These are phyloP conservation scores for Lasioglossum calceatum DNA, from an alignment of 2,888 invertebrate genomes.

Conservation along the genomic window DNA sequence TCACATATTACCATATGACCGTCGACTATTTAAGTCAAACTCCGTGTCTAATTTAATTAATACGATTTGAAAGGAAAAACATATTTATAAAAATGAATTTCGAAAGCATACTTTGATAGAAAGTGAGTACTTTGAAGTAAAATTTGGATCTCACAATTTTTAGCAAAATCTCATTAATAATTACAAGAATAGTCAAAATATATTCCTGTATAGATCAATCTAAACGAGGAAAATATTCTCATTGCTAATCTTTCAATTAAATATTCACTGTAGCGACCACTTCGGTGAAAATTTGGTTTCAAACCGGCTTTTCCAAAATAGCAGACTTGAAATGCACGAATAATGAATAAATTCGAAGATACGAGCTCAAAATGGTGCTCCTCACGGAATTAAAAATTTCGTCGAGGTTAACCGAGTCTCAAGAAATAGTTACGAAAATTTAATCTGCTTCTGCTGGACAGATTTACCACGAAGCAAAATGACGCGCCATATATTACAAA, in stretches of 20 bases:
- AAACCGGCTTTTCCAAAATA: neutral
- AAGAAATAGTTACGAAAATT: neutral
- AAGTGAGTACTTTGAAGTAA: neutral
- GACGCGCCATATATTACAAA: neutral
- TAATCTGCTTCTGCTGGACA: neutral
- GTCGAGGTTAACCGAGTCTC: too few species aligned
- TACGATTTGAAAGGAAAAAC: neutral
- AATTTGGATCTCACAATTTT: neutral
- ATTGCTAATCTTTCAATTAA: neutral
- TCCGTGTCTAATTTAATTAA: neutral
- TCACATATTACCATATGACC: neutral
- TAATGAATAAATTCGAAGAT: neutral
- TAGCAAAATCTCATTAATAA: neutral
- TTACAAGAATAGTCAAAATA: neutral
- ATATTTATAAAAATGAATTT: neutral
- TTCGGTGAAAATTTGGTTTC: neutral
- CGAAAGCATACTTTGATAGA: neutral
- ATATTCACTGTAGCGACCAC: neutral
- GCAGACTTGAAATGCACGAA: neutral
- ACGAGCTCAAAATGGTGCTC: neutral
- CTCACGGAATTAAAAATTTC: neutral
- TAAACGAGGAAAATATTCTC: neutral
- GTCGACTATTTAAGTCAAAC: neutral
- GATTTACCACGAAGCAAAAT: neutral
- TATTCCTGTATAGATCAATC: neutral